phyloP scores from a whole-genome alignment of 2,113 vertebrate genomes.

The Excalfactoria chinensis region DNA sequence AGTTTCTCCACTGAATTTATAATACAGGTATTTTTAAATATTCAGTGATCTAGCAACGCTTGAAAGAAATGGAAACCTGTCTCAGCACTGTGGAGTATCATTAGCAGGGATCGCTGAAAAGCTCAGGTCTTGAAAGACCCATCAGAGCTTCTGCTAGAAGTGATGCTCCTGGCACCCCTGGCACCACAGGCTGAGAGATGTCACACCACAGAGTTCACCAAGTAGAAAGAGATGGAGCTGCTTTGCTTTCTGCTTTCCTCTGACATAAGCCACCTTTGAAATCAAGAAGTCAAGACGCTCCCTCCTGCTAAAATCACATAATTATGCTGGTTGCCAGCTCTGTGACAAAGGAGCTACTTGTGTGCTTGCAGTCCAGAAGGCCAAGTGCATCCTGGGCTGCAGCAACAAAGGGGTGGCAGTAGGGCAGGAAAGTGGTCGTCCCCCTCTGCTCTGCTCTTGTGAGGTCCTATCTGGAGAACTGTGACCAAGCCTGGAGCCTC shows the following conservation, averaged over 20 bases:
- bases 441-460: background rate
- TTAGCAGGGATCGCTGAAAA: background rate
- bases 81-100: background rate
- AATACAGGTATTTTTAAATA: background rate
- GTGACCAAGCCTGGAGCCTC: background rate
- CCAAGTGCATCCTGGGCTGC: background rate
- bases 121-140: background rate
- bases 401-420: background rate
- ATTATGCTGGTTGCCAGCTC: background rate
- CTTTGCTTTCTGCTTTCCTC: background rate
- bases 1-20: background rate
- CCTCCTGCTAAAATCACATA: rapidly evolving
- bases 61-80: background rate
- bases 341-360: constrained; percentile 40
- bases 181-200: background rate
- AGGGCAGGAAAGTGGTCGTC: background rate
- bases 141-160: background rate
- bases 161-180: background rate
- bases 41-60: rapidly evolving
- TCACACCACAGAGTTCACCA: background rate
- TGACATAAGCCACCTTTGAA: background rate
- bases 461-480: background rate
- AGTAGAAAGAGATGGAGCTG: background rate
- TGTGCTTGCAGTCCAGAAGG: background rate
- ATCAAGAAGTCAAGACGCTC: background rate